Conservation (phyloP, 2,888 invertebrate species). For the Parasteatoda lunata region DNA sequence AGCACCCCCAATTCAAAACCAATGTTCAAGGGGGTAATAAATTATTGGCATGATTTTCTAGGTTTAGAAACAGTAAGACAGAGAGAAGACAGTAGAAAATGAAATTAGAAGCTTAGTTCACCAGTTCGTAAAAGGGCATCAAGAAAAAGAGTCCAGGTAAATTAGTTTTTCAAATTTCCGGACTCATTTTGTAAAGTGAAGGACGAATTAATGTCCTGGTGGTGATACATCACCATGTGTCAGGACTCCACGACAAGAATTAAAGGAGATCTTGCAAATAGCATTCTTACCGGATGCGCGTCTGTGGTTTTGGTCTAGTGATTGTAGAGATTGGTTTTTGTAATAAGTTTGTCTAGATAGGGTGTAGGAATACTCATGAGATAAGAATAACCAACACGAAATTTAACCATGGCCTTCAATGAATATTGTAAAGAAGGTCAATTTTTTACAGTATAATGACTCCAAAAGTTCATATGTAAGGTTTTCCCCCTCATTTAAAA, state of each 20-base stretch:
- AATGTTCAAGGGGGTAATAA: conserved; percentile 55
- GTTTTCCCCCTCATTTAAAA: no score
- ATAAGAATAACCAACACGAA: no score
- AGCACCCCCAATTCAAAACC: conserved; percentile 41
- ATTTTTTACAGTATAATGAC: no score
- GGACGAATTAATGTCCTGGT: conserved; percentile 58
- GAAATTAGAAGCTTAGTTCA: neutral
- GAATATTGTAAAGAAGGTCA: no score
- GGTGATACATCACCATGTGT: conserved; percentile 63
- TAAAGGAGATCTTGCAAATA: conserved; percentile 46
- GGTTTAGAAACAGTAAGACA: neutral
- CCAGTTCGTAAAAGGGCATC: neutral
- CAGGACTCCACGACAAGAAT: conserved; percentile 56
- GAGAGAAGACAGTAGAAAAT: conserved; percentile 3
- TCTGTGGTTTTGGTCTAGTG: conserved; percentile 58
- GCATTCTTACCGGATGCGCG: conserved; percentile 51
- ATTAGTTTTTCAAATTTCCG: conserved; percentile 66
- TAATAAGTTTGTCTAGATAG: conserved; percentile 11
- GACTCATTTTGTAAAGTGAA: conserved; percentile 64
- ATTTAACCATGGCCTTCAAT: no score
- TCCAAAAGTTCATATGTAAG: no score
- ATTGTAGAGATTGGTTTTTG: conserved; percentile 25
- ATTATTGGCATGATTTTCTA: conserved; percentile 60
- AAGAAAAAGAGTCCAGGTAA: conserved; percentile 44
- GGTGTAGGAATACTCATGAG: neutral